These are phyloP conservation scores for Nymphalis urticae DNA, from an alignment of 2,888 invertebrate genomes.

Conservation along the genomic window DNA sequence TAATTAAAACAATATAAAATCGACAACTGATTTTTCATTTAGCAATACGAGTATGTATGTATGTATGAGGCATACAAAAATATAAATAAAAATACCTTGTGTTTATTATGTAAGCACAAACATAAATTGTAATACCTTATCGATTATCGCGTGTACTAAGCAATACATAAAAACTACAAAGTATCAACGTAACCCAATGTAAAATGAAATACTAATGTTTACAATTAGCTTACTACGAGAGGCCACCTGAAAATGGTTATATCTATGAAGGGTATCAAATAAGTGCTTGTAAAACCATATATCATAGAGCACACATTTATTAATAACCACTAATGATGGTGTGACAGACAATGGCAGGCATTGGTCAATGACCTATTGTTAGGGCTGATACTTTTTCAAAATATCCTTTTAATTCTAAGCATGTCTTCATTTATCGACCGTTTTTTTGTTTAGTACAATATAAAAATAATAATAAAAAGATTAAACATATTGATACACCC, in stretches of 20 bases:
- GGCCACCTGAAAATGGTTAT: slow-evolving; percentile 13
- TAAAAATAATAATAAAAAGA: no score
- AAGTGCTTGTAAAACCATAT: slow-evolving; percentile 23
- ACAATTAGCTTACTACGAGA: neutral
- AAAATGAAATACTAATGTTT: neutral
- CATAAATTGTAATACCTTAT: neutral
- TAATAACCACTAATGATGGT: slow-evolving; percentile 24
- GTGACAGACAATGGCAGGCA: slow-evolving; percentile 17
- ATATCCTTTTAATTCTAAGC: neutral
- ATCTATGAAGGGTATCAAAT: slow-evolving; percentile 17
- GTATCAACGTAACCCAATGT: neutral
- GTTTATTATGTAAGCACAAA: neutral
- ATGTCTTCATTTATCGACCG: neutral
- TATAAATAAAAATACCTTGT: no score
- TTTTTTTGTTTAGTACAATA: no score
- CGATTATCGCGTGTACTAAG: slow-evolving; percentile 4
- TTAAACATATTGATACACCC: no score
- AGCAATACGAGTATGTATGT: no score
- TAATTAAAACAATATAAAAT: no score
- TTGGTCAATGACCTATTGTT: slow-evolving; percentile 9
- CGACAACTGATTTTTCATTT: no score
- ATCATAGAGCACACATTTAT: slow-evolving; percentile 23
- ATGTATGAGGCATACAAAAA: no score
- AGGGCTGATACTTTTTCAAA: slow-evolving; percentile 13
- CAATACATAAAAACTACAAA: neutral